Base-by-base conservation (phyloP, 1,140 invertebrate genomes). In the Papilio aristodemus region DNA sequence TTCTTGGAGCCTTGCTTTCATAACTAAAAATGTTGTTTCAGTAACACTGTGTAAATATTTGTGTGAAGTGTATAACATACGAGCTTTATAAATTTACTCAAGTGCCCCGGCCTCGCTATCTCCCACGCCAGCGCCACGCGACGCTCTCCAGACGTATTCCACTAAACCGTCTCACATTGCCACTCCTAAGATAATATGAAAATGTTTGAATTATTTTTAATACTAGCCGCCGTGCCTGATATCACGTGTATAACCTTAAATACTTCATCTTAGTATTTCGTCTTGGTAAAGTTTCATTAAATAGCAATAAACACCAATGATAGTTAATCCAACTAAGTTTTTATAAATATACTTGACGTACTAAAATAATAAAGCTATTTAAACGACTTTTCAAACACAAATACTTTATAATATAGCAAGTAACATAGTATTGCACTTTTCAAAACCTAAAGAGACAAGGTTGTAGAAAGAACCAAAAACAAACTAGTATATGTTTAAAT, bases 21-120 rank as follows among this genome's bases (percentile, higher is more conserved):
- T 13, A 4, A 19, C 17, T 50, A 54, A 54, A 10, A 54, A 22
- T 22, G 9, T 54, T 54, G 10, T 46, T 46, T 19, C 19, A 54
- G 46, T 54, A 54, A 22, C 9, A 54, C 10, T 54, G 19, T 22
- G 19, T 54, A 54, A 54, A 54, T 54, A 25, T 54, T 54, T 54
- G 46, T 25, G 46, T 54, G 19, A 13, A 54, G 46, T 13, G 46
- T 54, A 22, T 54, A 54, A 54, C 22, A 54, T 54, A 54, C 19
- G 46, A 9, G 19, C 9, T 19, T 54, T 54, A 54, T 54, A 54
- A 54, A 54, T 54, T 19, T 54, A 9, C 46, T 54, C 11, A 19
- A 54, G 46, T 54, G 46, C 19, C 46, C 43, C 19, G 8, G 39
- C 13, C 6, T n/a, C 41, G 46, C 46, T 54, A 54, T 54, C 46